Conservation (phyloP, 2,888 invertebrate species). For the Drosophila anomelani region DNA sequence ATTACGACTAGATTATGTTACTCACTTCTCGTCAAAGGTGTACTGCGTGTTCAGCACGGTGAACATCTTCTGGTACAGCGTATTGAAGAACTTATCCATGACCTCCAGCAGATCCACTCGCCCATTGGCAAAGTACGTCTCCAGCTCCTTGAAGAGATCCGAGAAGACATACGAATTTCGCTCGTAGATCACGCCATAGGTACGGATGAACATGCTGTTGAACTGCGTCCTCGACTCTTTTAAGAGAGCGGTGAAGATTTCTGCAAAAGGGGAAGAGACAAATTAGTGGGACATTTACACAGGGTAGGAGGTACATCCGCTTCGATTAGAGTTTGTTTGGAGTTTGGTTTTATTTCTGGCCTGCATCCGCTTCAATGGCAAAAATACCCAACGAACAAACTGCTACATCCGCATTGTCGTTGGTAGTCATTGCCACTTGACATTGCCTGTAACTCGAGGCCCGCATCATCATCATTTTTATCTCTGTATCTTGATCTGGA, state of each 20-base stretch:
- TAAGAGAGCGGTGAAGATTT: conserved; percentile 94
- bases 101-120: conserved; percentile 93
- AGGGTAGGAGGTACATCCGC: conserved; percentile 56
- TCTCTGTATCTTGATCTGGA: conserved; percentile 1
- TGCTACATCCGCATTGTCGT: conserved; percentile 75
- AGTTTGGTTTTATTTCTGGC: conserved; percentile 57
- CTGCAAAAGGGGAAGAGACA: conserved; percentile 86
- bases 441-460: conserved; percentile 56
- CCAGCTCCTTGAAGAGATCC: conserved; percentile 94
- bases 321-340: conserved; percentile 54
- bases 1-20: conserved; percentile 61
- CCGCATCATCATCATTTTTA: conserved; percentile 50
- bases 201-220: conserved; percentile 97
- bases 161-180: conserved; percentile 97
- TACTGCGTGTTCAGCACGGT: conserved; percentile 97
- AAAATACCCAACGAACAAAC: conserved; percentile 48
- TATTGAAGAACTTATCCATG: conserved; percentile 96
- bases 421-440: conserved; percentile 46
- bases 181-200: conserved; percentile 97
- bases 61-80: conserved; percentile 98
- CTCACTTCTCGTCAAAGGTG: conserved; percentile 93
- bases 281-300: conserved; percentile 33
- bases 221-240: conserved; percentile 93
- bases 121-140: conserved; percentile 94
- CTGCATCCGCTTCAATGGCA: conserved; percentile 59